Evolutionary conservation across 1,140 invertebrate genomes (phyloP).

Genomic region (Gonatopus flavifemur): DNA sequence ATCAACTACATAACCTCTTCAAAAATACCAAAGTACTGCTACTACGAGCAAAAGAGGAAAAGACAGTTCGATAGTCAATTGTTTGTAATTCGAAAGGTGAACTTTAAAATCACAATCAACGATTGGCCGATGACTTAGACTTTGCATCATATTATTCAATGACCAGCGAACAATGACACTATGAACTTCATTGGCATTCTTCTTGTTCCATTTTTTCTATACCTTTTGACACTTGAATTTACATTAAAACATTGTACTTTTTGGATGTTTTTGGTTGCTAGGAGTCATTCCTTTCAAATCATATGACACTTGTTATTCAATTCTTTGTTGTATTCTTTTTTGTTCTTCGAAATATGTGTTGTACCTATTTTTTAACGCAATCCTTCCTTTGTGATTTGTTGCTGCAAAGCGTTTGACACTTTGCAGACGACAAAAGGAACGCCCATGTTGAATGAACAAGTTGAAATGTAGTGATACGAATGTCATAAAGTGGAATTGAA

Average conservation of each 20-base stretch:
- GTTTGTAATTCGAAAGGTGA: too few species aligned
- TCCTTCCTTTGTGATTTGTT: constrained; percentile 14
- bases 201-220: not conserved
- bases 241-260: not conserved
- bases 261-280: constrained; percentile 4
- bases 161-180: too few species aligned
- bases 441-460: constrained; percentile 29
- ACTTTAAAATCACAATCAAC: not conserved
- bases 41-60: not conserved
- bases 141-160: too few species aligned
- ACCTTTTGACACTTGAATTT: not conserved
- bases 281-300: not conserved
- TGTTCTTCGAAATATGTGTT: not conserved
- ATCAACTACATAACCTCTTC: not conserved
- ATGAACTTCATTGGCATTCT: too few species aligned
- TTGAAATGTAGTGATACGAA: too few species aligned
- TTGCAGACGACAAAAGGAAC: constrained; percentile 39
- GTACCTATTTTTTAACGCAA: not conserved
- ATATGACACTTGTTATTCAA: not conserved
- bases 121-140: too few species aligned
- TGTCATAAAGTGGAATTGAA: too few species aligned
- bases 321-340: constrained; percentile 13
- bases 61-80: not conserved
- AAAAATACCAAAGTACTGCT: not conserved
- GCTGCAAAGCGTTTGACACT: constrained; percentile 26